Percentiles rank a stretch among this genome's conserved stretches.
These are phyloP conservation scores for Gadopsis bispinosus DNA, from an alignment of 2,797 vertebrate species.

Conservation along the genomic window DNA sequence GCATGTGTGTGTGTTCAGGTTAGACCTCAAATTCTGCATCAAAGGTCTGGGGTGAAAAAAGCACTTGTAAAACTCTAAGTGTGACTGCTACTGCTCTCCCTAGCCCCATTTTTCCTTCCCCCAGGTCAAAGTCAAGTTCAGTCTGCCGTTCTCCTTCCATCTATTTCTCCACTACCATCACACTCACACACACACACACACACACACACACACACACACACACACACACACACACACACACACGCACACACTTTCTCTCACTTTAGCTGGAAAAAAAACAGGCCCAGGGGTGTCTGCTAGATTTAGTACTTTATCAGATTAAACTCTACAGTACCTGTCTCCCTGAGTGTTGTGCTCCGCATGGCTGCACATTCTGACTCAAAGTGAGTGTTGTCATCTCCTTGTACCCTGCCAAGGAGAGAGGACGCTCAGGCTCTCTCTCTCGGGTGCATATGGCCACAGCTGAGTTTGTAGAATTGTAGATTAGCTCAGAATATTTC, in stretches of 20 bases:
- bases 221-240: conserved; percentile 1
- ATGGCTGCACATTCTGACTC: conserved; percentile 63
- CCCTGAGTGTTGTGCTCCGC: conserved; percentile 55
- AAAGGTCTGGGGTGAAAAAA: conserved; percentile 60
- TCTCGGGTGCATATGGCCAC: conserved; percentile 41
- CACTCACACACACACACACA: conserved; percentile 1
- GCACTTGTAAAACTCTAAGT: conserved; percentile 55
- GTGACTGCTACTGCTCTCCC: conserved; percentile 47
- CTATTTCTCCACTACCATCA: conserved; percentile 29
- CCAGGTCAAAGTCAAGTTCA: conserved; percentile 73
- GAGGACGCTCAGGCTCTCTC: conserved; percentile 34
- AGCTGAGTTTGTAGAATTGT: conserved; percentile 62
- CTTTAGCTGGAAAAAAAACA: conserved; percentile 45
- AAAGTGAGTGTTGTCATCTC: conserved; percentile 65
- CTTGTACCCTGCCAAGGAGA: conserved; percentile 57
- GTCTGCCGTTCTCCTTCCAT: conserved; percentile 54
- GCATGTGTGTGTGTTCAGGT: background rate
- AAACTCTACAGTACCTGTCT: conserved; percentile 70
- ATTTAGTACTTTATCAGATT: conserved; percentile 77
- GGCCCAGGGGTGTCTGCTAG: conserved; percentile 71
- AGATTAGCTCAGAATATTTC: conserved; percentile 55
- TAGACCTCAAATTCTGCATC: conserved; percentile 48
- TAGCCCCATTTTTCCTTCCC: conserved; percentile 54
- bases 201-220: conserved; percentile 4
- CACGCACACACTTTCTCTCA: conserved; percentile 34